phyloP scores from a whole-genome alignment of 1,140 invertebrate genomes.

The Papilio dardanus region DNA sequence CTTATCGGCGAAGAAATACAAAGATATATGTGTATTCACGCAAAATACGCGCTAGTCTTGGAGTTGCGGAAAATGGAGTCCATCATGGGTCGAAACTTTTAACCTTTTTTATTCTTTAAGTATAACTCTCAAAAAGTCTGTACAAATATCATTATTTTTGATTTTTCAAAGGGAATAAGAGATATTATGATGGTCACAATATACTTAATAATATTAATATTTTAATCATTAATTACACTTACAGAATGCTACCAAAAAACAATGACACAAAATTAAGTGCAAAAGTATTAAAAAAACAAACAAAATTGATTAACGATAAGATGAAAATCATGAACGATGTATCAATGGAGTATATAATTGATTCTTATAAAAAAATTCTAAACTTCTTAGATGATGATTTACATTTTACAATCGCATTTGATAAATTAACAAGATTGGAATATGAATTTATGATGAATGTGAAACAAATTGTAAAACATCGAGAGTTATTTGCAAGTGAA shows the following conservation, averaged over 20 bases:
- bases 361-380: conserved; percentile 39
- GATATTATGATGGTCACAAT: too few relatives aligned
- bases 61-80: too few relatives aligned
- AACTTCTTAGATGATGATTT: conserved; percentile 42
- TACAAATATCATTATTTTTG: too few relatives aligned
- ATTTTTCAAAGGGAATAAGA: too few relatives aligned
- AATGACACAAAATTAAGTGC: conserved; percentile 11
- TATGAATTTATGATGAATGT: conserved; percentile 24
- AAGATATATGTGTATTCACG: too few relatives aligned
- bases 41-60: too few relatives aligned
- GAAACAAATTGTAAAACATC: conserved; percentile 37
- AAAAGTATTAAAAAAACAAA: conserved; percentile 1
- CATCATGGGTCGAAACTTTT: too few relatives aligned
- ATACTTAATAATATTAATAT: too few relatives aligned
- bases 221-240: too few relatives aligned
- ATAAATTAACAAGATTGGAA: conserved; percentile 29
- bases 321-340: conserved; percentile 37
- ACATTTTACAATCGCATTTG: conserved; percentile 38
- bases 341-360: conserved; percentile 37
- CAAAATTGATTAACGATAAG: neutral
- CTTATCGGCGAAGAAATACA: too few relatives aligned
- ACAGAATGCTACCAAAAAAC: neutral
- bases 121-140: too few relatives aligned
- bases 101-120: too few relatives aligned
- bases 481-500: neutral